Conservation (phyloP, 2,888 invertebrate genomes). For the Drosophila demipolita region DNA sequence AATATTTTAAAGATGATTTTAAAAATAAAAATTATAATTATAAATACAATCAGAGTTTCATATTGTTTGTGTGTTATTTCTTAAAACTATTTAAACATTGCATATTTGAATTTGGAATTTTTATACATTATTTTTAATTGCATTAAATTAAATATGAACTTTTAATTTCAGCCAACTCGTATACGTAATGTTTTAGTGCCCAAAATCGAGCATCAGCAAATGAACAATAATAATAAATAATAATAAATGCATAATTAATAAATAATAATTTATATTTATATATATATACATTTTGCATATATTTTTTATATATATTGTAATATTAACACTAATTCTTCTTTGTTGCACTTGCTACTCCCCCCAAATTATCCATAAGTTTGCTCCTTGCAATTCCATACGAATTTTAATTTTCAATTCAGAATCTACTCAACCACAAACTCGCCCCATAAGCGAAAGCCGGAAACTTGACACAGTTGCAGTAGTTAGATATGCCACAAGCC, state of each 20-base stretch:
- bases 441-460: neutral
- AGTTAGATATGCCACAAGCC: neutral
- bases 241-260: too few species aligned
- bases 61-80: neutral
- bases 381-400: conserved; percentile 58
- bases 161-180: conserved; percentile 14
- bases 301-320: neutral
- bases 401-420: conserved; percentile 50
- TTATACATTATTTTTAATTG: neutral
- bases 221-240: too few species aligned
- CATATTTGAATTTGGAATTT: neutral
- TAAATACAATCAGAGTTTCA: neutral
- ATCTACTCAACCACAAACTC: neutral
- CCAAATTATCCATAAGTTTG: conserved; percentile 56
- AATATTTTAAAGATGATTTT: neutral
- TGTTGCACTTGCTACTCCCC: neutral
- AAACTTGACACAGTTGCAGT: conserved; percentile 1
- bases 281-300: neutral
- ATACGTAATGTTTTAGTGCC: conserved; percentile 24
- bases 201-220: conserved; percentile 8
- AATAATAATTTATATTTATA: neutral
- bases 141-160: neutral
- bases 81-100: neutral
- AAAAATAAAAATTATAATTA: neutral
- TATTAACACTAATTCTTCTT: neutral